phyloP scores from a whole-genome alignment of 2,888 invertebrate species.

The Cabera pusaria region DNA sequence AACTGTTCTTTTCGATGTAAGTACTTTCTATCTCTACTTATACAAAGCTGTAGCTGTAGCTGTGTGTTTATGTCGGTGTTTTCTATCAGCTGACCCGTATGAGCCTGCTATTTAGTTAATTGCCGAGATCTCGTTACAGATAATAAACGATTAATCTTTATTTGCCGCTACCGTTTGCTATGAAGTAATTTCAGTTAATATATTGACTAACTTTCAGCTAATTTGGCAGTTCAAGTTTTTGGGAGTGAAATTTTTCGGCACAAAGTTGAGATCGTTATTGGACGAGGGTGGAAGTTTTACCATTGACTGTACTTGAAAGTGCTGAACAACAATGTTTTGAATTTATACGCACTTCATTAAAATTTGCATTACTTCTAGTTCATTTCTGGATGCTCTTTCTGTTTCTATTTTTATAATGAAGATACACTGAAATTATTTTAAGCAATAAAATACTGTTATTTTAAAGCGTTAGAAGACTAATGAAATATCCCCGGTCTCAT shows the following conservation, averaged over 20 bases:
- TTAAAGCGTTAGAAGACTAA: too few species aligned
- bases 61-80: too few species aligned
- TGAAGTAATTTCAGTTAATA: constrained; percentile 23
- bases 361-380: too few species aligned
- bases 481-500: too few species aligned
- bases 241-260: constrained; percentile 22
- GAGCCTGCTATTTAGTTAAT: constrained; percentile 50
- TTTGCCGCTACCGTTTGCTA: constrained; percentile 34
- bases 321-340: constrained; percentile 14
- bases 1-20: too few species aligned
- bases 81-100: constrained; percentile 24
- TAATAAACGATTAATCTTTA: constrained; percentile 48
- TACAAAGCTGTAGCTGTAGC: too few species aligned
- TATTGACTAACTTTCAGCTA: constrained; percentile 33
- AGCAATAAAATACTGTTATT: too few species aligned
- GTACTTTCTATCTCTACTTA: too few species aligned
- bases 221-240: constrained; percentile 23
- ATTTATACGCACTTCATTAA: too few species aligned
- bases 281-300: constrained; percentile 13
- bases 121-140: constrained; percentile 44
- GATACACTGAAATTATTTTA: too few species aligned
- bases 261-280: constrained; percentile 24
- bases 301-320: constrained; percentile 10
- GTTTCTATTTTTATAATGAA: too few species aligned
- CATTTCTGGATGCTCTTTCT: too few species aligned